phyloP scores from a whole-genome alignment of 2,797 vertebrate genomes.

The Oryzias dopingdopingensis region DNA sequence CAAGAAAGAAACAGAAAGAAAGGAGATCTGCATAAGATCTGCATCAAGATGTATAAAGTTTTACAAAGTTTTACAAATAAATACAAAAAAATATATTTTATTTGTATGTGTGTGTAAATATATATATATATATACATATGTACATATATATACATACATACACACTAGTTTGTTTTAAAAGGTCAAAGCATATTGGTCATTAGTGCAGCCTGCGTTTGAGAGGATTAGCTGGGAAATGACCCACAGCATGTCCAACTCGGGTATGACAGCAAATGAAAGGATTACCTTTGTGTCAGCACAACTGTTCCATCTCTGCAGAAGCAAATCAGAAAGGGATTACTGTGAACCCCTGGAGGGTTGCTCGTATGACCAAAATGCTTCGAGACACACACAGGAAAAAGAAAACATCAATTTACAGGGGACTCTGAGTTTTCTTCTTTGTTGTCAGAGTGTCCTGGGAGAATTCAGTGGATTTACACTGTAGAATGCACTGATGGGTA shows the following conservation, averaged over 20 bases:
- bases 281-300: conserved; percentile 42
- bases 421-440: conserved; percentile 26
- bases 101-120: too few relatives aligned
- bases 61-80: too few relatives aligned
- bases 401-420: conserved; percentile 21
- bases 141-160: too few relatives aligned
- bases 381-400: conserved; percentile 51
- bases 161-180: conserved; percentile 39
- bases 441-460: conserved; percentile 22
- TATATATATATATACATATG: too few relatives aligned
- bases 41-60: too few relatives aligned
- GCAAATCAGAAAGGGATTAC: conserved; percentile 52
- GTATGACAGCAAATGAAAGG: conserved; percentile 42
- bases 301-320: conserved; percentile 40
- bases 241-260: conserved; percentile 30
- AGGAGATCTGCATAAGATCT: too few relatives aligned
- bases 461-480: conserved; percentile 14
- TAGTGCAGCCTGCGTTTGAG: conserved; percentile 58
- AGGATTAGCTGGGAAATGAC: conserved; percentile 59
- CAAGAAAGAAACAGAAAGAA: too few relatives aligned
- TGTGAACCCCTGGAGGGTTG: conserved; percentile 31
- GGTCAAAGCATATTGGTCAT: conserved; percentile 52
- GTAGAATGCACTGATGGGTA: conserved; percentile 7
- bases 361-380: conserved; percentile 36
- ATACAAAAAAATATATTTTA: too few relatives aligned